Base-by-base conservation (phyloP, 2,888 invertebrate genomes). In the Galeopsomyia nigrocyanea region DNA sequence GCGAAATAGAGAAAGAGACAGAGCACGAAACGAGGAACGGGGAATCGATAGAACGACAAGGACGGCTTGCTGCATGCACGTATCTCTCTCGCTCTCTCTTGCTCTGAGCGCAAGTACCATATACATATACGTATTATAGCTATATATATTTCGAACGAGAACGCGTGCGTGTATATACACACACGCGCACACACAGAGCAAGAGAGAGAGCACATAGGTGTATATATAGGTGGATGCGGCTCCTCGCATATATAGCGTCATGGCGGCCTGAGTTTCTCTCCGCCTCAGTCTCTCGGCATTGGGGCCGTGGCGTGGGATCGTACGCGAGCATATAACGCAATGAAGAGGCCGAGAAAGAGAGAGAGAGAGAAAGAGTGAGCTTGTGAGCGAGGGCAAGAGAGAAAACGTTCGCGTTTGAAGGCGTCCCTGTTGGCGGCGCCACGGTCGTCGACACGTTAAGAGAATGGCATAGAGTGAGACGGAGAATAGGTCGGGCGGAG, bases 401-500 rank as follows among this genome's bases (percentile, higher is more conserved):
- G 67, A 72, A 63, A 63, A 62, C 56, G 61, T 16, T n/a, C 6
- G 62, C 51, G 71, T 73, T 77, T 75, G 64, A 68, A 71, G 76
- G 78, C 78, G 78, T 78, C 77, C 74, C 76, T 77, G 75, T 70
- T 73, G 77, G 77, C 62, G 78, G 78, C 78, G 78, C 78, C 68
- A 74, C 67, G 49, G 73, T 76, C 77, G 77, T 39, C 51, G 68
- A 70, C 70, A 70, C 58, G 70, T 71, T 64, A 68, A 71, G 68
- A 69, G 63, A 72, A 69, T 61, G 66, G 73, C 68, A 65, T 71
- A 49, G 39, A 68, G 67, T 19, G 65, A 70, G 61, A 68, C 16
- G 65, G 77, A 67, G 73, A 67, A 76, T 66, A 61, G 66, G 62
- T 62, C 68, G 68, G 51, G 61, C 31, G 17, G n/a, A 49, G 19